Conservation (phyloP, 1,140 invertebrate genomes). For the Cotesia chilonis region DNA sequence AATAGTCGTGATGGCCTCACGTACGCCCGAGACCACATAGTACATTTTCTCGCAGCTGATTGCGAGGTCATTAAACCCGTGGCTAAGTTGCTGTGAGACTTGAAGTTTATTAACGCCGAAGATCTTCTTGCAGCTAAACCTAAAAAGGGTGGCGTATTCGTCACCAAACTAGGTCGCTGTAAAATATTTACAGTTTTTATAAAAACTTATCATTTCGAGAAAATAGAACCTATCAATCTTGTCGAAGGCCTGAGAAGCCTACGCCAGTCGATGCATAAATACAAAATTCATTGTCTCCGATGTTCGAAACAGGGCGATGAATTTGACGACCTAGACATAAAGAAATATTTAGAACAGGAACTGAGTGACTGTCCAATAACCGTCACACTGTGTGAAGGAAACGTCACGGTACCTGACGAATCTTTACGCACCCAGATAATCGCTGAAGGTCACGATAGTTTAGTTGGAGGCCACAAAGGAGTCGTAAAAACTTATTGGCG, state of each 20-base stretch:
- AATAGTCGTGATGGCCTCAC: constrained; percentile 5
- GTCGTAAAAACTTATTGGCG: neutral
- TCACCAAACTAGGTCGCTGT: neutral
- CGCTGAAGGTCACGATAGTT: neutral
- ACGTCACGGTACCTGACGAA: neutral
- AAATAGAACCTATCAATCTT: neutral
- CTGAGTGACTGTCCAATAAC: neutral
- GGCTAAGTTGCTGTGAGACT: neutral
- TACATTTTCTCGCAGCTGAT: constrained; percentile 12
- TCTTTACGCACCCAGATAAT: neutral
- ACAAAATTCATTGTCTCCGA: neutral
- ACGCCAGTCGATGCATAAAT: neutral
- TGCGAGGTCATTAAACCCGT: neutral
- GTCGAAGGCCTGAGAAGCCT: neutral
- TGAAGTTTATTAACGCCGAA: neutral
- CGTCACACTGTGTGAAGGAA: neutral
- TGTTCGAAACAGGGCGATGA: neutral
- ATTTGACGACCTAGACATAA: neutral
- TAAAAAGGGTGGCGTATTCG: neutral
- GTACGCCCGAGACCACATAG: neutral
- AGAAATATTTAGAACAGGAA: neutral
- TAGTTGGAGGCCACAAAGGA: neutral
- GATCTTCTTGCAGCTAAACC: neutral
- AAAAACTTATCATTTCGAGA: constrained; percentile 11
- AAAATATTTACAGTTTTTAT: constrained; percentile 6